Evolutionary conservation across 2,888 invertebrate genomes (phyloP), one percentile per base, ranked within the genome.

Genomic region (Bombylius discolor): DNA sequence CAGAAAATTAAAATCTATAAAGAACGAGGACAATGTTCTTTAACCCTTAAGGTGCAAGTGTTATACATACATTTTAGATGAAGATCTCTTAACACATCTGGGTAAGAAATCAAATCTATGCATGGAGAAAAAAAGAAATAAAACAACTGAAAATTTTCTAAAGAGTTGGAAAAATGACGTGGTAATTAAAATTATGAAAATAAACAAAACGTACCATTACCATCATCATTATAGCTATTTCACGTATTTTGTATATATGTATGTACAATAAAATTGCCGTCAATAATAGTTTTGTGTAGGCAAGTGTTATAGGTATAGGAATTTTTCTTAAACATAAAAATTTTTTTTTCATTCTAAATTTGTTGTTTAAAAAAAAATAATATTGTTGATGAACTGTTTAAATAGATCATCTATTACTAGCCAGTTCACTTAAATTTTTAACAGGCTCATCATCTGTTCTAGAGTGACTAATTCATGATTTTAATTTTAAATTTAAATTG

Each of bases 391-490:
- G 23, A 23, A 23, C 23, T 23, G 23, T 23, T 23, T 23, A 23
- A 23, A 23, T 23, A 23, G 23, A 23, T 23, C 23, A 23, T 23
- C 23, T 23, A 23, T 23, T 23, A 23, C 23, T 23, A 23, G 23
- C 23, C 23, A 23, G 23, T 23, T 50, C 55, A 50, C 49, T 55
- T 55, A 55, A 55, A 50, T 50, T 53, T 23, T 55, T 55, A 55
- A 55, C 55, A 55, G 50, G 50, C 46, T 49, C 36, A 50, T 55
- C 50, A 50, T 49, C 44, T 47, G 9, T 42, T 42, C 39, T 11
- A 42, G 4, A 42, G 23, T 23, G 11, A 42, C 39, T 11, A 42
- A 42, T 11, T 11, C 8, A 11, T 42, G 4, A 8, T 11, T 42
- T 11, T 2, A 42, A 11, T 48, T 53, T 42, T 11, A 42, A 42